These are phyloP conservation scores for Caenorhabditis latens DNA, from an alignment of 1,140 invertebrate species.

Conservation along the genomic window DNA sequence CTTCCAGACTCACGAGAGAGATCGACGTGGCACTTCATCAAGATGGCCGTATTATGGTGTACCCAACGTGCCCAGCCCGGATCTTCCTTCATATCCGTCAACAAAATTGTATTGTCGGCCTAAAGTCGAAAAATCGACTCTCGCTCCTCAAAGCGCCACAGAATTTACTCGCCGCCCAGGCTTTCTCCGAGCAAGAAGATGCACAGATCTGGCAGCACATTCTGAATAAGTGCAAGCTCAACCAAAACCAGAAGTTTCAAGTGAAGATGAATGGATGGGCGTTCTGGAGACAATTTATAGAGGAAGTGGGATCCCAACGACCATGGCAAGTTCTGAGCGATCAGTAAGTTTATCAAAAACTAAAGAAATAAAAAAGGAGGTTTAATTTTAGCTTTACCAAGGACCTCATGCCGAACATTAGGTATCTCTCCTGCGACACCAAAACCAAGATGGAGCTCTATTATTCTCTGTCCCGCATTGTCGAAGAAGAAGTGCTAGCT, in stretches of 20 bases:
- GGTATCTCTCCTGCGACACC: not conserved
- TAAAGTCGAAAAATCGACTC: not conserved
- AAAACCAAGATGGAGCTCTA: not conserved
- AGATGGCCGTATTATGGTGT: not conserved
- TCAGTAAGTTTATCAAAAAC: not conserved
- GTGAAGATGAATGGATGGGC: constrained; percentile 1
- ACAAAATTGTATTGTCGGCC: not conserved
- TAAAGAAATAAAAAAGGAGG: not conserved
- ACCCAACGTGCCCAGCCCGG: not conserved
- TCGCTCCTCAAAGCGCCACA: not conserved
- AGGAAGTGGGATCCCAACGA: not conserved
- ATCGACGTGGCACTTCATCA: not conserved
- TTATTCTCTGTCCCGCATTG: not conserved
- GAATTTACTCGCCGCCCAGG: not conserved
- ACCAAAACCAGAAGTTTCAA: not conserved
- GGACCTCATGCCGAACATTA: not conserved
- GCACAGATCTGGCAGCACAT: not conserved
- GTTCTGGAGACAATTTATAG: not conserved
- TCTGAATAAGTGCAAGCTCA: not conserved
- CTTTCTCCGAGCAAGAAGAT: not conserved
- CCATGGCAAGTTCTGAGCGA: not conserved
- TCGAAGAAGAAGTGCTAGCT: not conserved
- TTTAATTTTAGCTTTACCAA: not conserved
- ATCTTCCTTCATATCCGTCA: not conserved
- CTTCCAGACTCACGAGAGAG: not conserved